Base-by-base conservation (phyloP, 2,797 vertebrate genomes). In the Megalops cyprinoides region DNA sequence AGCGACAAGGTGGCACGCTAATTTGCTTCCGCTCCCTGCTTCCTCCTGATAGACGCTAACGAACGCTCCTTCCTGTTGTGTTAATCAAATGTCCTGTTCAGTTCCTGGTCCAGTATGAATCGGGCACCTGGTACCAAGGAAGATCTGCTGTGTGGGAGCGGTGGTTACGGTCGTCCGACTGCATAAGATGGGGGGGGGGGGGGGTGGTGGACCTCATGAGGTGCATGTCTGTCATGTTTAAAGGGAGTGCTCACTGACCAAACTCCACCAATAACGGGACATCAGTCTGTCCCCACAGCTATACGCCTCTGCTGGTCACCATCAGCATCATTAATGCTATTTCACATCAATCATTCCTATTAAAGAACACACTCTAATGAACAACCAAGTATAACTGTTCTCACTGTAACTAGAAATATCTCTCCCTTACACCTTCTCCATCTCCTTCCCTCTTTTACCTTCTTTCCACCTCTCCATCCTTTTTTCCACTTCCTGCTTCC, bases 81-180 rank as follows among this genome's bases (percentile, higher is more conserved):
- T 46, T 58, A 79, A 56, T 53, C 67, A 79, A 69, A 79, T 65
- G 51, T 46, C 49, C 62, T 42, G 8, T 65, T 49, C 44, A 3
- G 31, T 65, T 31, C 42, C 77, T 78, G 46, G 58, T 23, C 15
- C 1, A n/a, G 48, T 48, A 25, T 78, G 48, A 49, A 48, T 46
- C 58, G 7, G 18, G 37, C 37, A 23, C 5, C 3, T n/a, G n/a
- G n/a, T n/a, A n/a, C n/a, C n/a, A n/a, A n/a, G n/a, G n/a, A n/a
- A n/a, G n/a, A n/a, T n/a, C n/a, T n/a, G n/a, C n/a, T n/a, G n/a
- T n/a, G n/a, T n/a, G n/a, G n/a, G n/a, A n/a, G n/a, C n/a, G n/a
- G n/a, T n/a, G n/a, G n/a, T n/a, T n/a, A n/a, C n/a, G n/a, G n/a
- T n/a, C n/a, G n/a, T n/a, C n/a, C n/a, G n/a, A n/a, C n/a, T n/a